These are phyloP conservation scores for Drosophila ustulata DNA, from an alignment of 2,888 invertebrate species.

Conservation along the genomic window DNA sequence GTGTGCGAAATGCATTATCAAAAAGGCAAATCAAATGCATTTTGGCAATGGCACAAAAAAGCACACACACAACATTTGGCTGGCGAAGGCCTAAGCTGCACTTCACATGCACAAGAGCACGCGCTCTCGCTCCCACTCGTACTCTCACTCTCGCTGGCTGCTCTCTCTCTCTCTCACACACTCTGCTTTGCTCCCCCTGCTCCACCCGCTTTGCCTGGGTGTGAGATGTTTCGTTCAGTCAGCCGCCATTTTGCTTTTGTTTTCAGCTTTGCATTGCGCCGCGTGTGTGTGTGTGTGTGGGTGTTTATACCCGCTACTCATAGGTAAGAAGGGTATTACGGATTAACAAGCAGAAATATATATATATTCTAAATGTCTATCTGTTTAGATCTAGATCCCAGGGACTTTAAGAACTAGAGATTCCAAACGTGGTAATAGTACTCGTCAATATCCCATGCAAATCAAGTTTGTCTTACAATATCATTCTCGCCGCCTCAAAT, in stretches of 20 bases:
- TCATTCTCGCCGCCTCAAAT: too few species aligned
- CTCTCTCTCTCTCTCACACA: constrained; percentile 8
- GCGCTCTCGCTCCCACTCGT: constrained; percentile 7
- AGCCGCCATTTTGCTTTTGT: constrained; percentile 54
- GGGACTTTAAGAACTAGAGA: too few species aligned
- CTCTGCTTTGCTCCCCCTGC: neutral
- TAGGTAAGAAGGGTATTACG: too few species aligned
- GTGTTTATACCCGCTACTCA: too few species aligned
- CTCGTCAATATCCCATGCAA: too few species aligned
- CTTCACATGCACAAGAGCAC: constrained; percentile 6
- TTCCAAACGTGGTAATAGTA: too few species aligned
- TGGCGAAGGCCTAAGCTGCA: constrained; percentile 29
- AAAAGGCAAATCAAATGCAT: constrained; percentile 63
- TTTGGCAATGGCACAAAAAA: constrained; percentile 49
- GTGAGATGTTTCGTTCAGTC: constrained; percentile 29
- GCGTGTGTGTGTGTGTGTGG: neutral
- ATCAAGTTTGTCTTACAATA: too few species aligned
- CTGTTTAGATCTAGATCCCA: too few species aligned
- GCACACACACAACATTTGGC: constrained; percentile 10
- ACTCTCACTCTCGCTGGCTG: too few species aligned
- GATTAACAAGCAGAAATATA: too few species aligned
- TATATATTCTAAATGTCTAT: too few species aligned
- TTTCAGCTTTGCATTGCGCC: constrained; percentile 28
- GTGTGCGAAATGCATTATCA: constrained; percentile 39
- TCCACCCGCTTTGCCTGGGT: constrained; percentile 3